Evolutionary conservation across 2,113 vertebrate genomes (phyloP).

Genomic region (Phalacrocorax aristotelis): DNA sequence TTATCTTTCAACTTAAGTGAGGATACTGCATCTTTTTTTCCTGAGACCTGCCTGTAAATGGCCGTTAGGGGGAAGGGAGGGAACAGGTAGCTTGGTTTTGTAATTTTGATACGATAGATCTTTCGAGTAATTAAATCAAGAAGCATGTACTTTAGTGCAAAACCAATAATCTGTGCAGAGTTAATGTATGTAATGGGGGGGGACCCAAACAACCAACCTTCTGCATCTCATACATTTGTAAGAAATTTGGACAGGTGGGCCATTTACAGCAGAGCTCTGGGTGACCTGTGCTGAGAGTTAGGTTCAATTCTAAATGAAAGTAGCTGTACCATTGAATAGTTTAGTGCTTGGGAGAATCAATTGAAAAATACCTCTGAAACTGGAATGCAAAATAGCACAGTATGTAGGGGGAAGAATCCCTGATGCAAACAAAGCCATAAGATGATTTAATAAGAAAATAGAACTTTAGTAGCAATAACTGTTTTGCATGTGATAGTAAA

Average conservation of each 20-base stretch:
- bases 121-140: constrained; percentile 13
- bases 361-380: constrained; percentile 86
- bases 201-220: neutral
- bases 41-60: constrained; percentile 73
- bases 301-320: constrained; percentile 20
- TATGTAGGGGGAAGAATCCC: constrained; percentile 79
- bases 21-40: constrained; percentile 71
- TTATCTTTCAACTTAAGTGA: constrained; percentile 59
- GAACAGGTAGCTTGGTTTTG: constrained; percentile 56
- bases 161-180: neutral
- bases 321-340: constrained; percentile 67
- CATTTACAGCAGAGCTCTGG: constrained; percentile 61
- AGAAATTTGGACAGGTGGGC: neutral
- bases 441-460: constrained; percentile 84
- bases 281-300: constrained; percentile 31
- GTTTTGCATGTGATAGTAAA: constrained; percentile 87
- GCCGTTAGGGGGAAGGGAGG: constrained; percentile 43
- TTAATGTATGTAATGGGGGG: neutral
- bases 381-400: constrained; percentile 85
- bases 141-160: constrained; percentile 32
- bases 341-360: constrained; percentile 70
- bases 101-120: constrained; percentile 38
- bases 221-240: neutral
- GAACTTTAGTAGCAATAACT: constrained; percentile 94
- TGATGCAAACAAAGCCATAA: constrained; percentile 89